phyloP scores from a whole-genome alignment of 2,113 vertebrate species.

The Bothrops jararaca region DNA sequence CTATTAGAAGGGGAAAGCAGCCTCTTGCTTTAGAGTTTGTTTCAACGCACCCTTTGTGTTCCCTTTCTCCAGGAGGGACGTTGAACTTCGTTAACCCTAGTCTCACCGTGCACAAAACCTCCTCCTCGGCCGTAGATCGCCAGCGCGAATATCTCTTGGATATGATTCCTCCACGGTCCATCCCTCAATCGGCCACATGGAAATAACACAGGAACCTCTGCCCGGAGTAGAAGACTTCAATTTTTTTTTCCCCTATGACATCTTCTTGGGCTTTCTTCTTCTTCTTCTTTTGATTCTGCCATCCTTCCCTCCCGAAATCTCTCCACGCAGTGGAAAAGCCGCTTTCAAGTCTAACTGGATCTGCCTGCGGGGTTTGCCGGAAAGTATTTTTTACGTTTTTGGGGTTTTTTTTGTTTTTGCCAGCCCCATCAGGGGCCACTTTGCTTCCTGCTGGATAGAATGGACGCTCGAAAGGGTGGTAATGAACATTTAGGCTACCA shows the following conservation, averaged over 20 bases:
- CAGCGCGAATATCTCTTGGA: conserved; percentile 97
- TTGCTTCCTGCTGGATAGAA: conserved; percentile 29
- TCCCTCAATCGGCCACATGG: conserved; percentile 95
- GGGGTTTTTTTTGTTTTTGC: not conserved
- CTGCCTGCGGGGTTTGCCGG: conserved; percentile 35
- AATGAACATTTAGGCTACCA: conserved; percentile 37
- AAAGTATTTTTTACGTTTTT: not conserved
- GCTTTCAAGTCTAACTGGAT: conserved; percentile 66
- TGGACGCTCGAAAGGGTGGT: conserved; percentile 30
- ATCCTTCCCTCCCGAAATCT: conserved; percentile 37
- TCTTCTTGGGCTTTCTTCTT: too few species aligned
- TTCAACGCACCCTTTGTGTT: not conserved
- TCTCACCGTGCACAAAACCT: conserved; percentile 85
- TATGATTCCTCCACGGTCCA: conserved; percentile 96
- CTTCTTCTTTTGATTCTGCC: conserved; percentile 19
- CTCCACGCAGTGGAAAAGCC: conserved; percentile 50
- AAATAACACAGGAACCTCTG: conserved; percentile 77
- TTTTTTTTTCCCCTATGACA: not conserved
- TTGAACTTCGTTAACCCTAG: conserved; percentile 90
- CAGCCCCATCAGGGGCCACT: conserved; percentile 24
- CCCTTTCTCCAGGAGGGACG: conserved; percentile 77
- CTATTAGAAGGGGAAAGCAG: not conserved
- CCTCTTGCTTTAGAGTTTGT: not conserved
- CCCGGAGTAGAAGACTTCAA: conserved; percentile 50
- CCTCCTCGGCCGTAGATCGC: conserved; percentile 85